Conservation (phyloP, 2,888 invertebrate species). For the Panzeria rudis region DNA sequence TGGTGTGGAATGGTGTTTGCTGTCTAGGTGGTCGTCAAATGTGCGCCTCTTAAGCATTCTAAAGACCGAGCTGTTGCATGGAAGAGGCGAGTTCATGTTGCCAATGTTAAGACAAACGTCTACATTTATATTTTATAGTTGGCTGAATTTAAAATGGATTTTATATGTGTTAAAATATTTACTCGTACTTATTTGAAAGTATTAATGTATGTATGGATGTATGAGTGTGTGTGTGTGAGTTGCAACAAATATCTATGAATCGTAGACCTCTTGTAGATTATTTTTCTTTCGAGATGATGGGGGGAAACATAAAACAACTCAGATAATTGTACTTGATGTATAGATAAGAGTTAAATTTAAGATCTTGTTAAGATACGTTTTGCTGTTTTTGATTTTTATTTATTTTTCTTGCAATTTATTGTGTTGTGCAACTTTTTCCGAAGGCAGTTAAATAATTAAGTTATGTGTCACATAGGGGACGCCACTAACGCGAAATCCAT, state of each 20-base stretch:
- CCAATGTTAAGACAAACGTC: constrained; percentile 71
- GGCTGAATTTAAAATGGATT: constrained; percentile 61
- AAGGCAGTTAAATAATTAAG: constrained; percentile 65
- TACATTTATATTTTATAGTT: constrained; percentile 71
- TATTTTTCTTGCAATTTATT: constrained; percentile 21
- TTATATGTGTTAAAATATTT: constrained; percentile 30
- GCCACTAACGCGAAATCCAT: constrained; percentile 56
- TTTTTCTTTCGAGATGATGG: neutral
- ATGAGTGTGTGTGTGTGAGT: neutral
- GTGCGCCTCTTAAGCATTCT: constrained; percentile 65
- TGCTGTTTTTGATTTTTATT: constrained; percentile 45
- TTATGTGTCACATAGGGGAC: constrained; percentile 57
- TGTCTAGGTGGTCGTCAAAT: constrained; percentile 72
- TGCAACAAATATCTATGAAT: constrained; percentile 34
- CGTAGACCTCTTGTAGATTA: neutral
- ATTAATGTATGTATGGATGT: no score
- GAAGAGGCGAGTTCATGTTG: constrained; percentile 71
- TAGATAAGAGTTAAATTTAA: constrained; percentile 68
- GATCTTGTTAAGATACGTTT: constrained; percentile 70
- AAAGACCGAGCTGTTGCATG: constrained; percentile 51
- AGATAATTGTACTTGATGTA: constrained; percentile 65
- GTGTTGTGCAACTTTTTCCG: constrained; percentile 51
- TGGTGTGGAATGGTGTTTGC: constrained; percentile 70
- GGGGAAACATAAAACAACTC: constrained; percentile 19
- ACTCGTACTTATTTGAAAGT: neutral